Conservation (phyloP, 2,113 vertebrate genomes). For the Dasyornis broadbenti region DNA sequence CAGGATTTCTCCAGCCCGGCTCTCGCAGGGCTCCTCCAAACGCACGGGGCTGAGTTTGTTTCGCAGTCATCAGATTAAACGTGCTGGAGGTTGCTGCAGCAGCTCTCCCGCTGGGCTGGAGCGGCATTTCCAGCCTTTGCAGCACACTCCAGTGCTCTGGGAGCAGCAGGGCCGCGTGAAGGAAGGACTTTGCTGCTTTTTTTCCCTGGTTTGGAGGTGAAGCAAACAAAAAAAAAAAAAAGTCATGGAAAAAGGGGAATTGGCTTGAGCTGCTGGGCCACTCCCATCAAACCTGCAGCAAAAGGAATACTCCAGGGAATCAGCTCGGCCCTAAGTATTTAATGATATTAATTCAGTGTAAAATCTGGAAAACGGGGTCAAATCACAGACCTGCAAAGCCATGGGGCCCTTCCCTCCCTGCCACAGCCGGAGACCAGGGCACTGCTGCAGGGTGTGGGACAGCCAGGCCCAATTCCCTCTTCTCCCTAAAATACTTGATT, state of each 20-base stretch:
- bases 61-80: background rate
- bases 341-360: background rate
- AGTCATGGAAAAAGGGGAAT: background rate
- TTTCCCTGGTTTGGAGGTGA: background rate
- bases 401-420: fast-evolving
- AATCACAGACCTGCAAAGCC: background rate
- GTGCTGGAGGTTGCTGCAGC: background rate
- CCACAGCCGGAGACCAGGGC: background rate
- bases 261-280: background rate
- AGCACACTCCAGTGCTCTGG: background rate
- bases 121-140: background rate
- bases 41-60: background rate
- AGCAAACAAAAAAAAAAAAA: background rate
- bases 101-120: background rate
- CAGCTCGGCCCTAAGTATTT: background rate
- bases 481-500: background rate
- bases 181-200: background rate
- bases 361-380: background rate
- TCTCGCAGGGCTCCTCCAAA: background rate
- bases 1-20: background rate
- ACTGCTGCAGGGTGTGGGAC: background rate
- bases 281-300: background rate
- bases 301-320: background rate
- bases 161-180: background rate
- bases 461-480: background rate